A percentile compares a stretch with the other conserved stretches of the same genome.
Conservation (phyloP, 2,888 invertebrate species). For the Synanthedon myopaeformis region DNA sequence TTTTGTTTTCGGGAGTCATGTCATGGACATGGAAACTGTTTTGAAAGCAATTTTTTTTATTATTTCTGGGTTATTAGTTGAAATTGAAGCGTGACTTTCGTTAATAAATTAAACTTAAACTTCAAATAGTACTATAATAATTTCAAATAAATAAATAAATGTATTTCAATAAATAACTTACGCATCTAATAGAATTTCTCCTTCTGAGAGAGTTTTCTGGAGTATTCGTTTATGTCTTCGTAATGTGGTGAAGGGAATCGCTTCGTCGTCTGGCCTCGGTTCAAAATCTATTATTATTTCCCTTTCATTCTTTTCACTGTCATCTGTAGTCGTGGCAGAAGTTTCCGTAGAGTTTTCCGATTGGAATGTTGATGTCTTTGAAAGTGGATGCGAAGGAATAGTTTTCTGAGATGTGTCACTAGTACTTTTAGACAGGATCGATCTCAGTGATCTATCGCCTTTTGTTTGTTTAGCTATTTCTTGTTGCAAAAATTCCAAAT, state of each 20-base stretch:
- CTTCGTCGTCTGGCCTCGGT: conserved; percentile 76
- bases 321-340: conserved; percentile 62
- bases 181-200: conserved; percentile 78
- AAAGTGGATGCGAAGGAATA: conserved; percentile 48
- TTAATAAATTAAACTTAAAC: neutral
- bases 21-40: too few relatives aligned
- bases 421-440: conserved; percentile 57
- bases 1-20: too few relatives aligned
- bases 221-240: conserved; percentile 65
- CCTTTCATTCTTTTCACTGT: conserved; percentile 75
- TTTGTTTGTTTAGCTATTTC: conserved; percentile 64
- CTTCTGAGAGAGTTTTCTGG: conserved; percentile 84
- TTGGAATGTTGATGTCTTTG: conserved; percentile 64
- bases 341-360: conserved; percentile 68
- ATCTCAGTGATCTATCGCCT: conserved; percentile 44
- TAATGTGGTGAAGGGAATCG: conserved; percentile 72
- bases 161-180: conserved; percentile 24
- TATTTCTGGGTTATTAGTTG: too few relatives aligned
- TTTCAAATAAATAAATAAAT: neutral
- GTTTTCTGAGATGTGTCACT: conserved; percentile 60
- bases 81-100: too few relatives aligned
- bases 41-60: too few relatives aligned
- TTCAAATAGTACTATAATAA: neutral
- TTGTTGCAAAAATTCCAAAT: conserved; percentile 63
- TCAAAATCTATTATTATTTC: conserved; percentile 92